Evolutionary conservation across 1,140 invertebrate species (phyloP), one percentile per base, ranked within the genome.

Genomic region (Cherax quadricarinatus): DNA sequence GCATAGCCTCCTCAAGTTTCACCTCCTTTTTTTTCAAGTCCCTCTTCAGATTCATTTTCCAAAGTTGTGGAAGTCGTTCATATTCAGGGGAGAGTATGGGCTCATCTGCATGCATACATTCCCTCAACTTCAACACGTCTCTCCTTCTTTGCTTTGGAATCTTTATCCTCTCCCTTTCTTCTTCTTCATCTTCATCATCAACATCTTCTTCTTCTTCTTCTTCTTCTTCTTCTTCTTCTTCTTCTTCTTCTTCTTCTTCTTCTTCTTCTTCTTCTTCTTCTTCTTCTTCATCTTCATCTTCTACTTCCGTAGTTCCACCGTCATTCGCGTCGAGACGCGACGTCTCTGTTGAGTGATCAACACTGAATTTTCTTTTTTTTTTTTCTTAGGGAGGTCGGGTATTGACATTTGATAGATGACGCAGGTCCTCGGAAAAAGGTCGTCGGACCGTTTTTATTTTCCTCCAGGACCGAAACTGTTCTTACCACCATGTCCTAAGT

Each of bases 81-180:
- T 85, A 85, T 85, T 70, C 83, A 85, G 14, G 14, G 7, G 6
- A 62, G 30, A 70, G 48, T 85, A 85, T 48, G 83, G 83, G 12
- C 30, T 85, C 30, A 85, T 85, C 14, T 85, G 60, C 83, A 85
- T 85, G 62, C 53, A 84, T 84, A 75, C 70, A 24, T 75, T 24
- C n/a, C 70, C 30, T 41, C 70, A 75, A 30, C 70, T 75, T 75
- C 24, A 30, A 7, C 24, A 10, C 70, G 5, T 60, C 57, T 60
- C 57, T 60, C 57, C 57, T 60, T 16, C 3, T 16, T 60, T 9
- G 9, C 57, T 60, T 16, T 60, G 0, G 9, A 10, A 9, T 60
- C 57, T 16, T 16, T 60, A 10, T 3, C 57, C 57, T 3, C 16
- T 16, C 57, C 57, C 57, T 60, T 16, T 16, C 57, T 60, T 9